These are phyloP conservation scores for Albula goreensis DNA, from an alignment of 2,113 vertebrate species.

Conservation along the genomic window DNA sequence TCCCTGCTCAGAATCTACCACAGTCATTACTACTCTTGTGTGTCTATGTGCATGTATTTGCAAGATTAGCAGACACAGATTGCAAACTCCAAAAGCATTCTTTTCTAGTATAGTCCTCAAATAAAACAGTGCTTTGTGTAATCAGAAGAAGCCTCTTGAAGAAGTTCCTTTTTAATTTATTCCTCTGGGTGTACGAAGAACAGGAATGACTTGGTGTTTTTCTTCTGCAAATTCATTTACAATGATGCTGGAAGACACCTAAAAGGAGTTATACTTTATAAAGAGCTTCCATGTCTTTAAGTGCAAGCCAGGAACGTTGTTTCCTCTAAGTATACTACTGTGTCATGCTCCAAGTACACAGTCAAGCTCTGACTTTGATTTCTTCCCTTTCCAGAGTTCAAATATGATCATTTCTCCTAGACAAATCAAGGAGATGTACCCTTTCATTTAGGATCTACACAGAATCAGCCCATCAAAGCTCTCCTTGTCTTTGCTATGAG, in stretches of 20 bases:
- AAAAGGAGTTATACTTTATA: background rate
- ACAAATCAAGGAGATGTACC: background rate
- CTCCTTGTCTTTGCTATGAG: background rate
- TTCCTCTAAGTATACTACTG: background rate
- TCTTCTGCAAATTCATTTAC: background rate
- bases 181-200: background rate
- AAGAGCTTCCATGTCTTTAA: background rate
- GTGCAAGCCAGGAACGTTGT: background rate
- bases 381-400: background rate
- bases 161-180: background rate
- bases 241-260: background rate
- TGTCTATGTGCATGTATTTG: background rate
- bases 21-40: slow-evolving; percentile 17
- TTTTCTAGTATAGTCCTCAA: background rate
- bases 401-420: background rate
- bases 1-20: slow-evolving; percentile 30
- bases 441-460: background rate
- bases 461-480: background rate
- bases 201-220: background rate
- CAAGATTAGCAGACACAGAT: background rate
- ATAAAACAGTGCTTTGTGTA: background rate
- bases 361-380: background rate
- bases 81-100: background rate
- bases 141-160: background rate
- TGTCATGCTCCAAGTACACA: background rate